These are phyloP conservation scores for Hypselothyrea guttata DNA, from an alignment of 2,888 invertebrate species.

Conservation along the genomic window DNA sequence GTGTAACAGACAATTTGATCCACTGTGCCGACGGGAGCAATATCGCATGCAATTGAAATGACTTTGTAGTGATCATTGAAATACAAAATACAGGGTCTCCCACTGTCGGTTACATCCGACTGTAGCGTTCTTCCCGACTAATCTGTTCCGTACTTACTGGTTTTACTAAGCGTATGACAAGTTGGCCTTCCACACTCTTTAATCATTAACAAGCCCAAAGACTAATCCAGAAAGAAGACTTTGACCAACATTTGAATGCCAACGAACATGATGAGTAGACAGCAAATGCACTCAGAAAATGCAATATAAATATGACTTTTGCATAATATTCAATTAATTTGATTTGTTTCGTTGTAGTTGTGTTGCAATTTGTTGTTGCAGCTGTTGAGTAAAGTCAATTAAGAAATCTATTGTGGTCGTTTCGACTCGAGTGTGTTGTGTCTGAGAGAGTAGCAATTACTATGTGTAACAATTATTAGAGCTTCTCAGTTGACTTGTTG, in stretches of 20 bases:
- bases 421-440: constrained; percentile 17
- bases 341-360: constrained; percentile 41
- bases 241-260: constrained; percentile 29
- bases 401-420: constrained; percentile 47
- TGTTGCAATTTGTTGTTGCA: constrained; percentile 6
- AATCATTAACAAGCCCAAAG: too few species aligned
- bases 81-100: too few species aligned
- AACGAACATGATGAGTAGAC: constrained; percentile 25
- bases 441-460: constrained; percentile 8
- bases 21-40: too few species aligned
- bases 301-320: too few species aligned
- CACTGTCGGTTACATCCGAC: too few species aligned
- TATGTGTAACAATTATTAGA: constrained; percentile 39
- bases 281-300: constrained; percentile 36
- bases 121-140: too few species aligned
- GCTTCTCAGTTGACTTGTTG: constrained; percentile 56
- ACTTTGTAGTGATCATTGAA: too few species aligned
- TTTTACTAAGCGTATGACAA: too few species aligned
- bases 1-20: too few species aligned
- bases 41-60: too few species aligned
- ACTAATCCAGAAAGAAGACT: background rate
- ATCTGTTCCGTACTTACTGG: too few species aligned
- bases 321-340: constrained; percentile 70
- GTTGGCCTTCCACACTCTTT: too few species aligned
- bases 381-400: constrained; percentile 64